These are phyloP conservation scores for Styela clava DNA, from an alignment of 23 tunicate species.

Conservation along the genomic window DNA sequence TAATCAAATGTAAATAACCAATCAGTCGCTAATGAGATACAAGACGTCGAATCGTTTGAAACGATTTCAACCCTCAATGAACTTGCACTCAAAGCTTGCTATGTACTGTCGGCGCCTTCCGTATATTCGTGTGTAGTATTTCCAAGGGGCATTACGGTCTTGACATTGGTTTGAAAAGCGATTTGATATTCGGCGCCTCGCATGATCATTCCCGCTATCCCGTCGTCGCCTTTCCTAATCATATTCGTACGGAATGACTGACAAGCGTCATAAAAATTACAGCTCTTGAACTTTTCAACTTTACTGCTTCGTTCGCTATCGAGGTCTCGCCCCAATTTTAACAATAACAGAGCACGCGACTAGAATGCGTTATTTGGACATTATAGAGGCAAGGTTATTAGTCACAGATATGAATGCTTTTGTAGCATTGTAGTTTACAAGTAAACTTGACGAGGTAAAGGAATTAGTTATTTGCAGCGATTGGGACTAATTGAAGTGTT, in stretches of 20 bases:
- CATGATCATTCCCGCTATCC: background rate
- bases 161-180: background rate
- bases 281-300: constrained; percentile 23
- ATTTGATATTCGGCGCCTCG: background rate
- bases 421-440: no score
- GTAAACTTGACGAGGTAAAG: no score
- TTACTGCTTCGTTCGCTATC: constrained; percentile 11
- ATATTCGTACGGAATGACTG: constrained; percentile 8
- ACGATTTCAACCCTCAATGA: background rate
- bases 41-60: background rate
- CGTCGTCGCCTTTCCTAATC: constrained; percentile 17
- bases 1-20: no score
- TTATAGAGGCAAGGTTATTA: no score
- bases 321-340: background rate
- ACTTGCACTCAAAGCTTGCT: background rate
- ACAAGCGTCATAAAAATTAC: constrained; percentile 24
- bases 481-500: no score
- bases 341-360: background rate
- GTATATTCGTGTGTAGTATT: background rate
- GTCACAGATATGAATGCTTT: no score
- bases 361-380: background rate
- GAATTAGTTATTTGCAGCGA: no score
- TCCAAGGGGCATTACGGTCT: background rate
- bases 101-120: background rate
- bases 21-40: background rate